Conservation (phyloP, 2,797 vertebrate genomes). For the Acanthurus leucopareius region DNA sequence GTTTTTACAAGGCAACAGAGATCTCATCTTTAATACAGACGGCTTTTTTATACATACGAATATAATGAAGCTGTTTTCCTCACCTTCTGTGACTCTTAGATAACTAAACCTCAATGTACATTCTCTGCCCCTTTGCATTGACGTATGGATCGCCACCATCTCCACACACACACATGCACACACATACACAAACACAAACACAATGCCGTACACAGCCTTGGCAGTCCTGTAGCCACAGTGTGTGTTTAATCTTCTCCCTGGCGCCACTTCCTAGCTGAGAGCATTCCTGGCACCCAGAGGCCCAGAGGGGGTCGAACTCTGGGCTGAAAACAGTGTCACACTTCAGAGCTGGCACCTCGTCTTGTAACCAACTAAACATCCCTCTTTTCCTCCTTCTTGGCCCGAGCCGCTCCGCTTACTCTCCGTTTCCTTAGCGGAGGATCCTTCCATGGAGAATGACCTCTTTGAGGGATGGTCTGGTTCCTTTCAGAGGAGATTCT, state of each 20-base stretch:
- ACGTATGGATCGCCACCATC: constrained; percentile 44
- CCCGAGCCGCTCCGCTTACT: constrained; percentile 58
- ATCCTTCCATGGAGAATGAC: constrained; percentile 79
- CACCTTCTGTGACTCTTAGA: constrained; percentile 15
- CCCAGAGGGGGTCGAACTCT: constrained; percentile 68
- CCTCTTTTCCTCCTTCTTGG: constrained; percentile 69
- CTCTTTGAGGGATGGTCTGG: constrained; percentile 81
- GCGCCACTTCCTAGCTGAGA: constrained; percentile 79
- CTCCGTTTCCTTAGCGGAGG: constrained; percentile 62
- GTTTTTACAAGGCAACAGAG: neutral
- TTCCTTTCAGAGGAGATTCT: constrained; percentile 82
- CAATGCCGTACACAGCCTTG: constrained; percentile 54
- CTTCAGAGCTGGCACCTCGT: constrained; percentile 80
- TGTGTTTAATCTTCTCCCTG: constrained; percentile 82
- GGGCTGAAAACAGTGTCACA: constrained; percentile 78
- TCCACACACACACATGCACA: constrained; percentile 8
- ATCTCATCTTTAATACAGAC: neutral
- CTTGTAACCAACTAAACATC: constrained; percentile 67
- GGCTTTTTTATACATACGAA: neutral
- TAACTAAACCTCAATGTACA: constrained; percentile 25
- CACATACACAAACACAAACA: constrained; percentile 35
- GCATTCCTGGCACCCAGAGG: constrained; percentile 81
- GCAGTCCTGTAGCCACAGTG: constrained; percentile 66
- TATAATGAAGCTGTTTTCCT: constrained; percentile 11
- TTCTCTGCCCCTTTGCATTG: constrained; percentile 28